Conservation (phyloP, 2,888 invertebrate species). For the Prostheceraeus crozeri region DNA sequence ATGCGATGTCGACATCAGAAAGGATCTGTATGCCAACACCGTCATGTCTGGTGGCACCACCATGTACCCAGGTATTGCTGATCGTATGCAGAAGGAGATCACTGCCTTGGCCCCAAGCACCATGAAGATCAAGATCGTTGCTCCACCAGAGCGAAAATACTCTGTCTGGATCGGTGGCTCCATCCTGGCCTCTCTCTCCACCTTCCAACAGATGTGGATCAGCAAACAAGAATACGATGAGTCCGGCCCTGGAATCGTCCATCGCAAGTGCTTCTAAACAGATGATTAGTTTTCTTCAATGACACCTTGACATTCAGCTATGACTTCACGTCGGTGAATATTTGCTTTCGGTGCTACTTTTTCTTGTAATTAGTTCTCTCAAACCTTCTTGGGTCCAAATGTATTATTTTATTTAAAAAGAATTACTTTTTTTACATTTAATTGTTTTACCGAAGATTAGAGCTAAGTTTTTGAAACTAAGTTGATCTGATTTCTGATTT, state of each 20-base stretch:
- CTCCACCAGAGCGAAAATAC: conserved; percentile 80
- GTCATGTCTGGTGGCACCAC: conserved; percentile 85
- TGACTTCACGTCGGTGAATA: too few relatives aligned
- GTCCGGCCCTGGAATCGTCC: conserved; percentile 64
- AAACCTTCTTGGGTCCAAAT: too few relatives aligned
- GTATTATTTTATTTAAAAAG: too few relatives aligned
- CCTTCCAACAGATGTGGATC: conserved; percentile 88
- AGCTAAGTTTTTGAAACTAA: too few relatives aligned
- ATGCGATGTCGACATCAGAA: conserved; percentile 54
- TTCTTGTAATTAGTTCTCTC: too few relatives aligned
- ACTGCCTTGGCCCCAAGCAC: conserved; percentile 68
- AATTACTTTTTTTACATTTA: too few relatives aligned
- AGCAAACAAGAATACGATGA: conserved; percentile 86
- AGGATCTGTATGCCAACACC: conserved; percentile 58
- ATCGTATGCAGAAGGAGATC: conserved; percentile 95
- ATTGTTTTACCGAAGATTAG: too few relatives aligned
- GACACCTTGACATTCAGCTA: too few relatives aligned
- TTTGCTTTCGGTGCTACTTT: too few relatives aligned
- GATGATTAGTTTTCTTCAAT: too few relatives aligned
- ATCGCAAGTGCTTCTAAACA: conserved; percentile 60
- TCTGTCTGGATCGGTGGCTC: conserved; percentile 94
- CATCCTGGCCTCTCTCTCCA: conserved; percentile 77
- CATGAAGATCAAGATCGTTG: conserved; percentile 68
- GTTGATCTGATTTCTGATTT: too few relatives aligned
- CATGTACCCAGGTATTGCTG: conserved; percentile 93